Conservation (phyloP, 2,888 invertebrate genomes). For the Argyresthia albistria region DNA sequence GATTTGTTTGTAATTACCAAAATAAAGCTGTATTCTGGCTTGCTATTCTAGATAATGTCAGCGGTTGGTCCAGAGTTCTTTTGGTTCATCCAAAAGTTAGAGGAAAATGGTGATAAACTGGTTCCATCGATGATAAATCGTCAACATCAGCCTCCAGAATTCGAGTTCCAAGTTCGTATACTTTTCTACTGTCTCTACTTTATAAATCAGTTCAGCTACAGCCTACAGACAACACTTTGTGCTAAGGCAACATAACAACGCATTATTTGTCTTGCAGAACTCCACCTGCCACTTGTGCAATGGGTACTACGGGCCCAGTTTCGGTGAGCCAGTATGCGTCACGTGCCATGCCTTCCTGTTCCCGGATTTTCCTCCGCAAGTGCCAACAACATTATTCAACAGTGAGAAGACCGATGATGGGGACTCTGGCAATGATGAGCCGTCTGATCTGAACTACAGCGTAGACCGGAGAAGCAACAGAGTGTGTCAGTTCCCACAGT, state of each 20-base stretch:
- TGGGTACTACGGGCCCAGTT: conserved; percentile 94
- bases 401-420: conserved; percentile 85
- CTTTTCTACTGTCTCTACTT: background rate
- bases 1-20: no score
- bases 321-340: conserved; percentile 91
- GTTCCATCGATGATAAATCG: conserved; percentile 25
- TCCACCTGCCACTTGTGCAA: conserved; percentile 86
- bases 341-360: conserved; percentile 95
- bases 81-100: conserved; percentile 50
- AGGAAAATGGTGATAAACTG: conserved; percentile 56
- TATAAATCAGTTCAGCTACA: no score
- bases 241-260: background rate
- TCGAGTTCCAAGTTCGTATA: conserved; percentile 51
- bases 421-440: conserved; percentile 96
- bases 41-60: conserved; percentile 30
- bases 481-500: conserved; percentile 39
- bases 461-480: conserved; percentile 59
- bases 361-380: conserved; percentile 78
- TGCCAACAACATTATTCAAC: conserved; percentile 59
- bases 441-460: conserved; percentile 77
- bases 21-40: background rate
- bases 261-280: conserved; percentile 63
- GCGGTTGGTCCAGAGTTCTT: conserved; percentile 49
- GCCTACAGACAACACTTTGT: background rate
- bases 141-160: conserved; percentile 42